Evolutionary conservation across 2,113 vertebrate genomes (phyloP), one percentile per base, ranked within the genome.

Genomic region (Philantomba maxwellii): DNA sequence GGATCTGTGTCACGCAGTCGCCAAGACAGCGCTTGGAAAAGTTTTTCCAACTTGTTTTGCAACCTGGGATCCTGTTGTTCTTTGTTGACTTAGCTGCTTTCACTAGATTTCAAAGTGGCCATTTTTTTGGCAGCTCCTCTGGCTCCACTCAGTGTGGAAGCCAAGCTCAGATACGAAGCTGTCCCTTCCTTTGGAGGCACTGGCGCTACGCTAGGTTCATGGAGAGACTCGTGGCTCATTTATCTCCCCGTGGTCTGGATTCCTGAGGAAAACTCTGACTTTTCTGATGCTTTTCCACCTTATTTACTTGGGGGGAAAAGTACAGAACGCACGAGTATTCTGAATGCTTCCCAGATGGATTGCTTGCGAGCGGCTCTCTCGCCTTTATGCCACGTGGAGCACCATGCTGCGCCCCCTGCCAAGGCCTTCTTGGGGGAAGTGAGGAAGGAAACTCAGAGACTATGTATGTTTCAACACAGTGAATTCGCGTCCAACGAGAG

Each of bases 321-420:
- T 7, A 36, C 89, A 80, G 82, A 83, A 8, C 8, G 25, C 73
- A 62, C 0, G 2, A 43, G n/a, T 1, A 3, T 45, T 89, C 66
- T 82, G 77, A 86, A 47, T 33, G 7, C 14, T 23, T 57, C 86
- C 73, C 83, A 87, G 96, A 84, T 28, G 0, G 2, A 70, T 81
- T 1, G 1, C 57, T 87, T 93, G 95, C 33, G 0, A 16, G 62
- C 0, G 0, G n/a, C 33, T 16, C 7, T 3, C n/a, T 23, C 26
- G 19, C 6, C 12, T 86, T 78, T 85, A 83, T 30, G 51, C 94
- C 70, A 28, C 51, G 0, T 30, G 64, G 30, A 28, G 8, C 1
- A 1, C 94, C 89, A 49, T 51, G 77, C 60, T 86, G n/a, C 28
- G 15, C 91, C 77, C 81, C 12, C 28, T 1, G 2, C 55, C 83